phyloP scores from a whole-genome alignment of 2,113 vertebrate species.

The Zeus faber region DNA sequence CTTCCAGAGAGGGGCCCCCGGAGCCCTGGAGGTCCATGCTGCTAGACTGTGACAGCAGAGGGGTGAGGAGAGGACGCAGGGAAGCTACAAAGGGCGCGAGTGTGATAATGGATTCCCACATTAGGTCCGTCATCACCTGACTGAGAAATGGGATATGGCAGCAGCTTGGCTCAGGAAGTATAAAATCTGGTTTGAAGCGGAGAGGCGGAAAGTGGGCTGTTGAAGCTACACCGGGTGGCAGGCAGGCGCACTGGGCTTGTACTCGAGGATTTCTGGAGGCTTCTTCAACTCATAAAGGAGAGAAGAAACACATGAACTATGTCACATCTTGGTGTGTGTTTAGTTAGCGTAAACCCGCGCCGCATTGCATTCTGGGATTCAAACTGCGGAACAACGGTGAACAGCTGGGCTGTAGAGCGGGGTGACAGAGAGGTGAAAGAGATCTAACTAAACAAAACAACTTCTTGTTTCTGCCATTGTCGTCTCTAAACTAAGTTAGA shows the following conservation, averaged over 20 bases:
- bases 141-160: slow-evolving; percentile 61
- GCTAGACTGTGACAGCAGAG: slow-evolving; percentile 26
- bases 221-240: slow-evolving; percentile 29
- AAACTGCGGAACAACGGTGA: slow-evolving; percentile 47
- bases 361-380: slow-evolving; percentile 62
- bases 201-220: slow-evolving; percentile 22
- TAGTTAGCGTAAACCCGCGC: slow-evolving; percentile 30
- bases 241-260: slow-evolving; percentile 36
- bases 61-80: slow-evolving; percentile 26
- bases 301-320: slow-evolving; percentile 64
- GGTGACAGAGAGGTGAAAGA: neutral
- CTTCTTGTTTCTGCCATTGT: slow-evolving; percentile 31
- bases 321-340: neutral
- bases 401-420: neutral
- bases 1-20: slow-evolving; percentile 40
- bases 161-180: too few relatives aligned
- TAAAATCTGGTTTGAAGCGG: slow-evolving; percentile 48
- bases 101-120: slow-evolving; percentile 66
- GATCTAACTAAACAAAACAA: neutral
- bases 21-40: too few relatives aligned
- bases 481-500: too few relatives aligned
- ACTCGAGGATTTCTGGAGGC: slow-evolving; percentile 40
- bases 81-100: slow-evolving; percentile 26
- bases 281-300: slow-evolving; percentile 24
- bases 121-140: slow-evolving; percentile 49